Conservation (phyloP, 2,113 vertebrate genomes). For the Tyrannus savana region DNA sequence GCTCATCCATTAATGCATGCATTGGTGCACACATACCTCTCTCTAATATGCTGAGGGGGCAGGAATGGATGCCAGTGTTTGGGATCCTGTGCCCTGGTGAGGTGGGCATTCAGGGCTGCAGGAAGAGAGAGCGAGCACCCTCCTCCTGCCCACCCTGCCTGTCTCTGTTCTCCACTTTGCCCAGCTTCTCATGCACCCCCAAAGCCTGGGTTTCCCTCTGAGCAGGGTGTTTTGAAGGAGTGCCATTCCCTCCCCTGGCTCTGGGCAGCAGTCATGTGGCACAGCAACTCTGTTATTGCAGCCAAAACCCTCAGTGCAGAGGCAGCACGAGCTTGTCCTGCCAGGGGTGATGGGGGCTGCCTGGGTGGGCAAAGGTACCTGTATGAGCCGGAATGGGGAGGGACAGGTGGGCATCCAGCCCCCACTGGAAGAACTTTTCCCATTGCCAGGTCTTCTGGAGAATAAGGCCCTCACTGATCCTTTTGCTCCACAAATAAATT, state of each 20-base stretch:
- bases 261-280: background rate
- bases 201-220: background rate
- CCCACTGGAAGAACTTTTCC: background rate
- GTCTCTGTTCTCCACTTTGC: background rate
- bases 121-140: background rate
- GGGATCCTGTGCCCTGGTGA: background rate
- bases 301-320: background rate
- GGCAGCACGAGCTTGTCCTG: accelerated
- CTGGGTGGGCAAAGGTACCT: background rate
- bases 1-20: background rate
- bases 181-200: background rate
- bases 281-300: background rate
- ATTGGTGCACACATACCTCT: background rate
- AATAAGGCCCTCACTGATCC: background rate
- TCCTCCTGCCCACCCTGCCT: background rate
- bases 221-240: background rate
- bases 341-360: accelerated
- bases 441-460: background rate
- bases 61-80: background rate
- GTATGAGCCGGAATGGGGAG: background rate
- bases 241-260: too few species aligned
- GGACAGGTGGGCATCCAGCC: background rate
- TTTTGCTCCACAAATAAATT: background rate
- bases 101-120: background rate
- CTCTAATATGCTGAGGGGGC: background rate